Evolutionary conservation across 2,113 vertebrate species (phyloP).

Genomic region (Chitala chitala): DNA sequence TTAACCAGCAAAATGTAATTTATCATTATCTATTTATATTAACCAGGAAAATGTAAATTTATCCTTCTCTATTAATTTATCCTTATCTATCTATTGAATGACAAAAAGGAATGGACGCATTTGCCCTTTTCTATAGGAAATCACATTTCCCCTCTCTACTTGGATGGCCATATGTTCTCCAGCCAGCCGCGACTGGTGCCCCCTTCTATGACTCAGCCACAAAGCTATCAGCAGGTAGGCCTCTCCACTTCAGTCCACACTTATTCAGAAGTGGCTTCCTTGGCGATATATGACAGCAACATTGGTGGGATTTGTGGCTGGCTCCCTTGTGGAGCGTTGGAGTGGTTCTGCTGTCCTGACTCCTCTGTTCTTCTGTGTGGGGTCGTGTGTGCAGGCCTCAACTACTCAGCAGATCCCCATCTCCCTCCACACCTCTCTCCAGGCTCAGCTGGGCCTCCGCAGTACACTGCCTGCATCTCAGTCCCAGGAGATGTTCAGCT

Average conservation of each 20-base stretch:
- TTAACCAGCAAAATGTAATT: too few relatives aligned
- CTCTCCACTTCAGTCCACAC: neutral
- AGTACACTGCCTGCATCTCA: conserved; percentile 91
- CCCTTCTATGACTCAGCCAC: conserved; percentile 89
- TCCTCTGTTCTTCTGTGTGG: neutral
- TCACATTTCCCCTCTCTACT: conserved; percentile 89
- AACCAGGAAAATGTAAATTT: too few relatives aligned
- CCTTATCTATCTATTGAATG: too few relatives aligned
- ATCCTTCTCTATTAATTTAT: too few relatives aligned
- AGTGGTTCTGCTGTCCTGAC: neutral
- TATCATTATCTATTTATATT: too few relatives aligned
- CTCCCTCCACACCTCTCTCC: conserved; percentile 91
- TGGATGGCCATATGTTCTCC: conserved; percentile 90
- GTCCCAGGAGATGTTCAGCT: conserved; percentile 97
- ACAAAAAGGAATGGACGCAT: neutral
- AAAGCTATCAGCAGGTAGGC: conserved; percentile 91
- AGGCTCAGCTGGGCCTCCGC: conserved; percentile 87
- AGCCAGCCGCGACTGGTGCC: conserved; percentile 92
- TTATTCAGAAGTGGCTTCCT: neutral
- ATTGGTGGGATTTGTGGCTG: too few relatives aligned
- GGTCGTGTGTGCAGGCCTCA: conserved; percentile 66
- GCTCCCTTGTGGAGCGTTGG: too few relatives aligned
- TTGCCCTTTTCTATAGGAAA: conserved; percentile 62
- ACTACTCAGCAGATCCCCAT: conserved; percentile 96
- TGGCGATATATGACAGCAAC: too few relatives aligned